phyloP scores from a whole-genome alignment of 2,888 invertebrate species.

The Brachypterus glaber region DNA sequence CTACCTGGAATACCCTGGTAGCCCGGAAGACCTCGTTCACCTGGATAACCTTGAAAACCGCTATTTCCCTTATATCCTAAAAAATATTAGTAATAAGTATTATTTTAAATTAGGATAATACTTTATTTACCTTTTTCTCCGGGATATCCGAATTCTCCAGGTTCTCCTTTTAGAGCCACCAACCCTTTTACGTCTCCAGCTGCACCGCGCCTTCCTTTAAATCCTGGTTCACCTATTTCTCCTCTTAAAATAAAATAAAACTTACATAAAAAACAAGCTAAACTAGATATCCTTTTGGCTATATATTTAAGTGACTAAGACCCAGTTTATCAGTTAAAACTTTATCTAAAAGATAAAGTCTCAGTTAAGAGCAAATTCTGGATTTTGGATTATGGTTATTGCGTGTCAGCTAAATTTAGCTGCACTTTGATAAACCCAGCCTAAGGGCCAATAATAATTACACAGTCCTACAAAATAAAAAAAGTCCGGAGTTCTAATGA shows the following conservation, averaged over 20 bases:
- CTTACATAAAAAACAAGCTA: too few species aligned
- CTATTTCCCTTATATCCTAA: slow-evolving; percentile 41
- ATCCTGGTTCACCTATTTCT: slow-evolving; percentile 35
- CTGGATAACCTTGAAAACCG: slow-evolving; percentile 47
- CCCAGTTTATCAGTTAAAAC: too few species aligned
- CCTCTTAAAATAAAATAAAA: slow-evolving; percentile 24
- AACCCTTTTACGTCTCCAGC: slow-evolving; percentile 27
- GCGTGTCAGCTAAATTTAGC: too few species aligned
- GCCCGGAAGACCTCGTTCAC: slow-evolving; percentile 46
- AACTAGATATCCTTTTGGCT: too few species aligned
- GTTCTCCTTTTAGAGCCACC: slow-evolving; percentile 15
- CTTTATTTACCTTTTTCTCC: slow-evolving; percentile 33
- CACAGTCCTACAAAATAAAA: too few species aligned
- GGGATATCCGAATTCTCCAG: slow-evolving; percentile 18
- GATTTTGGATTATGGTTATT: too few species aligned
- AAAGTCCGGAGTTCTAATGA: too few species aligned
- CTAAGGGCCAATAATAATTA: too few species aligned
- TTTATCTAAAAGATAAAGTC: too few species aligned
- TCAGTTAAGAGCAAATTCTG: too few species aligned
- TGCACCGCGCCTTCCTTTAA: slow-evolving; percentile 36
- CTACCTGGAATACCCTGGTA: slow-evolving; percentile 43
- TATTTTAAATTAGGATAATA: background rate
- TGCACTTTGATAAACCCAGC: too few species aligned
- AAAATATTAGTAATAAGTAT: background rate
- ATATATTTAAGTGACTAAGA: too few species aligned